Percentiles rank a stretch among this genome's conserved stretches.
Evolutionary conservation across 2,888 invertebrate species (phyloP).

Genomic region (Anorthoa munda): DNA sequence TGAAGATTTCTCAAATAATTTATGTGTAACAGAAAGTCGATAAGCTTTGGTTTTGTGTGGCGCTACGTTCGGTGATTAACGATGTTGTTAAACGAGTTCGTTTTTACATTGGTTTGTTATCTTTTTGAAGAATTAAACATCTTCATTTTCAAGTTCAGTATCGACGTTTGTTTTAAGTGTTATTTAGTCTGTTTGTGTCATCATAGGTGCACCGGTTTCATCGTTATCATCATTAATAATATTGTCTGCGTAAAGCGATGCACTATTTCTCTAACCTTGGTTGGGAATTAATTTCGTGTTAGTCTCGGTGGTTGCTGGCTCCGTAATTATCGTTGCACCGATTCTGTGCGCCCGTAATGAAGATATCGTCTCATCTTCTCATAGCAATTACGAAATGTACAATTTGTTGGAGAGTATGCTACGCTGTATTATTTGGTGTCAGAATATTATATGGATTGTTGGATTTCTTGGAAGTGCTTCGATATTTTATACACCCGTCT

Average conservation of each 20-base stretch:
- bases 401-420: constrained; percentile 64
- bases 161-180: constrained; percentile 55
- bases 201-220: constrained; percentile 66
- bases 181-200: constrained; percentile 61
- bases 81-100: constrained; percentile 67
- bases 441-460: constrained; percentile 8
- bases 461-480: background rate
- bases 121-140: constrained; percentile 65
- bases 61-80: constrained; percentile 68
- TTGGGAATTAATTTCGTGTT: constrained; percentile 80
- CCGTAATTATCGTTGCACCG: constrained; percentile 84
- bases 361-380: constrained; percentile 83
- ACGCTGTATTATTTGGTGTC: constrained; percentile 9
- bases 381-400: constrained; percentile 77
- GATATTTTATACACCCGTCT: constrained; percentile 7
- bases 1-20: constrained; percentile 70
- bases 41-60: constrained; percentile 71
- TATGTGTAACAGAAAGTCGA: constrained; percentile 71
- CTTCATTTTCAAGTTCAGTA: constrained; percentile 60
- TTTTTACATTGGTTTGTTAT: constrained; percentile 68
- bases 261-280: constrained; percentile 77
- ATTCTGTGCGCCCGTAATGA: constrained; percentile 83
- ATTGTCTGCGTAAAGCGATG: constrained; percentile 70
- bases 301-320: constrained; percentile 71
- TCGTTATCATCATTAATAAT: constrained; percentile 76